Evolutionary conservation across 2,797 vertebrate species (phyloP).

Genomic region (Scolopax bukidnonensis): DNA sequence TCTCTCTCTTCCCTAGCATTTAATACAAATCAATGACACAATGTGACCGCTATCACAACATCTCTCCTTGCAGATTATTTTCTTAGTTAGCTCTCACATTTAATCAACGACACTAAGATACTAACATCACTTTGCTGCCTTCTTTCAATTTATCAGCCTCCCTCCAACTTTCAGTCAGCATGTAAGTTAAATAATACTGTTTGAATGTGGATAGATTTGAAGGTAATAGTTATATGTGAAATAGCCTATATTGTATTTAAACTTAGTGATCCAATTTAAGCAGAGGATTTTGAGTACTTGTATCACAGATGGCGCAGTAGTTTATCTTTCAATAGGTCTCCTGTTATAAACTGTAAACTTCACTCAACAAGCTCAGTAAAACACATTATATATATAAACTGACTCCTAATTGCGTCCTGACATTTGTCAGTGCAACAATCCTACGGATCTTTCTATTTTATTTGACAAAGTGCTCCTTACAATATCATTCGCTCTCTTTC

Average conservation of each 20-base stretch:
- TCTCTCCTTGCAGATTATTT: constrained; percentile 30
- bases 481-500: not conserved
- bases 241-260: not conserved
- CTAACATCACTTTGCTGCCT: not conserved
- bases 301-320: not conserved
- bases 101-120: constrained; percentile 24
- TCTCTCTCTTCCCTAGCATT: constrained; percentile 41
- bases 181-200: not conserved
- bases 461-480: constrained; percentile 32
- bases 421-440: not conserved
- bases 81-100: constrained; percentile 59
- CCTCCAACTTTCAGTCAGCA: not conserved
- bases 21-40: constrained; percentile 64
- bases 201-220: not conserved
- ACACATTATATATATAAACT: not conserved
- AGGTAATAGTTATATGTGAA: not conserved
- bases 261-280: not conserved
- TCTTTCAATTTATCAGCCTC: constrained; percentile 28
- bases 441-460: not conserved
- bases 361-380: not conserved
- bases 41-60: constrained; percentile 41
- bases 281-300: not conserved
- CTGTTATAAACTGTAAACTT: constrained; percentile 3
- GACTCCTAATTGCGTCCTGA: constrained; percentile 22
- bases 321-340: constrained; percentile 7